Conservation (phyloP, 2,113 vertebrate species). For the Plecturocebus donacophilus region DNA sequence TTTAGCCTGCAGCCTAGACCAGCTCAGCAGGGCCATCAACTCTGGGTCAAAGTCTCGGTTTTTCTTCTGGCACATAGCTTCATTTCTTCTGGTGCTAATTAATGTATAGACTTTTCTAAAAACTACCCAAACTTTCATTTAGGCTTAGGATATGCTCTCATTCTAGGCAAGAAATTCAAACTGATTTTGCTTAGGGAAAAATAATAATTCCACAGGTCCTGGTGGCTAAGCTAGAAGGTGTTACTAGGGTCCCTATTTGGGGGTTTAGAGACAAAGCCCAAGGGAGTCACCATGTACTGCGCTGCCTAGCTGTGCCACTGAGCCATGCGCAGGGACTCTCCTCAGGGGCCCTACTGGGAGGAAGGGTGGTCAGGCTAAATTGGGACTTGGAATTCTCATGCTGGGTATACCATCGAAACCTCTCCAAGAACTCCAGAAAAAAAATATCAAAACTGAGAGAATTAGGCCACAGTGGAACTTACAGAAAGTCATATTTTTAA, state of each 20-base stretch:
- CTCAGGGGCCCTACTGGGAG: not conserved
- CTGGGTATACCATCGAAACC: not conserved
- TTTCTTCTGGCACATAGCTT: not conserved
- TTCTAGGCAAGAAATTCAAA: slow-evolving; percentile 7
- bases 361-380: not conserved
- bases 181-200: not conserved
- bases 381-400: not conserved
- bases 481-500: not conserved
- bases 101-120: not conserved
- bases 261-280: not conserved
- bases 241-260: not conserved
- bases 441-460: slow-evolving; percentile 17
- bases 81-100: not conserved
- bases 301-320: not conserved
- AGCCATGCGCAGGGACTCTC: not conserved
- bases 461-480: not conserved
- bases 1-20: not conserved
- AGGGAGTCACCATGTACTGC: not conserved
- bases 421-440: not conserved
- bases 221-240: not conserved
- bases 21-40: not conserved
- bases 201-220: not conserved
- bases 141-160: not conserved
- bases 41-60: not conserved
- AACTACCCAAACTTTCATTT: not conserved